These are phyloP conservation scores for Ormyrus rosae DNA, from an alignment of 2,888 invertebrate species.

Conservation along the genomic window DNA sequence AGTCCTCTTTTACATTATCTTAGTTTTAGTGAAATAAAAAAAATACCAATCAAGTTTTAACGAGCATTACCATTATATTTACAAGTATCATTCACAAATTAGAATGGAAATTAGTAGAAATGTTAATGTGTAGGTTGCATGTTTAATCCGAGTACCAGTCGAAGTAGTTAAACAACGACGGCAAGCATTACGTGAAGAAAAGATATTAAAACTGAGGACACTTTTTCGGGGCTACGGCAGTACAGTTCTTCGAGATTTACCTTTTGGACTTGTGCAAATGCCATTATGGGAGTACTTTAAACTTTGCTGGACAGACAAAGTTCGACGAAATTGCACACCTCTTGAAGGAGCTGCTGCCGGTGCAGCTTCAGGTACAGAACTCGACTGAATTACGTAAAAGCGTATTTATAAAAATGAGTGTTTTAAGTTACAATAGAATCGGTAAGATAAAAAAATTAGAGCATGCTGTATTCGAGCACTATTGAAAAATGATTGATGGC, in stretches of 20 bases:
- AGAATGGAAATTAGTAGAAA: slow-evolving; percentile 28
- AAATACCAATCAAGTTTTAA: too few species aligned
- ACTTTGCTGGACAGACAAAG: slow-evolving; percentile 75
- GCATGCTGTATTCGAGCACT: not conserved
- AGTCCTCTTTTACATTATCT: too few species aligned
- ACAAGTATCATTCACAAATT: not conserved
- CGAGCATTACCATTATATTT: too few species aligned
- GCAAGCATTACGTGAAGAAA: slow-evolving; percentile 81
- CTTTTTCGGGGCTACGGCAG: slow-evolving; percentile 88
- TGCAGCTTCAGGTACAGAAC: slow-evolving; percentile 83
- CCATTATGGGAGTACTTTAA: slow-evolving; percentile 97
- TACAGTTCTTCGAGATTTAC: slow-evolving; percentile 89
- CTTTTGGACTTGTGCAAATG: slow-evolving; percentile 96
- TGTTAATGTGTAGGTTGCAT: slow-evolving; percentile 83
- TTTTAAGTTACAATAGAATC: not conserved
- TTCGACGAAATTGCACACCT: slow-evolving; percentile 77
- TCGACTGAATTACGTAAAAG: not conserved
- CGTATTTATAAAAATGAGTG: not conserved
- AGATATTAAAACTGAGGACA: slow-evolving; percentile 70
- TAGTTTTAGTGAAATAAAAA: too few species aligned
- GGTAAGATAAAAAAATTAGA: not conserved
- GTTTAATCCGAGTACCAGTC: slow-evolving; percentile 93
- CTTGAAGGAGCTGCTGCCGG: slow-evolving; percentile 91
- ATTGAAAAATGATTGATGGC: not conserved
- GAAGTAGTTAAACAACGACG: slow-evolving; percentile 97